Evolutionary conservation across 1,140 invertebrate species (phyloP).

Genomic region (Dolichoris vasculosae): DNA sequence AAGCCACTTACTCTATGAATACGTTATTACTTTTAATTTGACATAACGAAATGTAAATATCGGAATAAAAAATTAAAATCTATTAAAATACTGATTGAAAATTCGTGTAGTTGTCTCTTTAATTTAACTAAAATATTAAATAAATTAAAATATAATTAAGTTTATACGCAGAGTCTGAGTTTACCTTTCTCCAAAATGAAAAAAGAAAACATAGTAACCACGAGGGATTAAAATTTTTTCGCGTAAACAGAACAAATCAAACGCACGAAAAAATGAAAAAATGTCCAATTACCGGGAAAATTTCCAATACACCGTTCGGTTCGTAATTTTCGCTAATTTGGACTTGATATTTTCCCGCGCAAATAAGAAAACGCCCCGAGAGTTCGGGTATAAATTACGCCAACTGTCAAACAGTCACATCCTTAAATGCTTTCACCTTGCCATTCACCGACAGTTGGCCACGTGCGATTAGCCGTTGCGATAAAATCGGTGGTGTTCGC

Average conservation of each 20-base stretch:
- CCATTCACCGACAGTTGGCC: slow-evolving; percentile 9
- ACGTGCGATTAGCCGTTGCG: slow-evolving; percentile 16
- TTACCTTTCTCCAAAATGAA: background rate
- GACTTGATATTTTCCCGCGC: background rate
- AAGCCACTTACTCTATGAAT: background rate
- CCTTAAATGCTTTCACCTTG: slow-evolving; percentile 50
- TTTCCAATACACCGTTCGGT: background rate
- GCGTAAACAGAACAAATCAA: background rate
- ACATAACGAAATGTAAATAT: background rate
- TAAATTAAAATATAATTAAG: background rate
- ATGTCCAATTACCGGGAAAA: slow-evolving; percentile 47
- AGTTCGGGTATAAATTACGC: slow-evolving; percentile 32
- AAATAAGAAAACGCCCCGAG: slow-evolving; percentile 25
- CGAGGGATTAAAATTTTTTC: background rate
- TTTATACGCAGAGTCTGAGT: background rate
- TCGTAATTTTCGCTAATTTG: slow-evolving; percentile 38
- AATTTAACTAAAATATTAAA: background rate
- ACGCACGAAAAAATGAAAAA: slow-evolving; percentile 10
- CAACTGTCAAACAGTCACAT: slow-evolving; percentile 49
- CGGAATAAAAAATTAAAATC: background rate
- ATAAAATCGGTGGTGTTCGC: background rate
- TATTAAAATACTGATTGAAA: background rate
- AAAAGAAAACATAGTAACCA: background rate
- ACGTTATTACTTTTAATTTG: background rate
- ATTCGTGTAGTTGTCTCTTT: background rate